Base-by-base conservation (phyloP, 1,140 invertebrate genomes). In the Cydia splendana region DNA sequence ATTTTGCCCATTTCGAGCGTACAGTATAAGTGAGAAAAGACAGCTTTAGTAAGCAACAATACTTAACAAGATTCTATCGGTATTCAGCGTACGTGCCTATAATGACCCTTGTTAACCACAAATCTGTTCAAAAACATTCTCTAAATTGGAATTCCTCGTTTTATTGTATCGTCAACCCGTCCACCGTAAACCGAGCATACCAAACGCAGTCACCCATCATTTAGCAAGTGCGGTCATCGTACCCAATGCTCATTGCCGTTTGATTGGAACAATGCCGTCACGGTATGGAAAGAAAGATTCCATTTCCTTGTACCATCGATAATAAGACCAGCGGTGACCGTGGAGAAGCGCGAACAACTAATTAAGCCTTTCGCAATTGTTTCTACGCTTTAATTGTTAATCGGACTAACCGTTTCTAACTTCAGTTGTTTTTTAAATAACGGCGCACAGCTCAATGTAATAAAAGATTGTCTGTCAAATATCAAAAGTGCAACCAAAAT, bases 241-340 rank as follows among this genome's bases (percentile, higher is more conserved):
- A 85, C 91, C 79, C 84, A 75, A 87, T 91, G 86, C 83, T 88
- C 90, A 88, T 86, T 86, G 86, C 81, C 82, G 79, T 90, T 88
- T 85, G 87, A 92, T 91, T 90, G 87, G 90, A 84, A 90, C 90
- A 90, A 91, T 90, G 81, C 83, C 82, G 87, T 88, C 85, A 91
- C 85, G 89, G 82, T 84, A 79, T 65, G 79, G 81, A 80, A 76
- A 53, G 51, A 53, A 83, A 84, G 80, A 85, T 85, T 87, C 76
- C 80, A 87, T 89, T 88, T 86, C 80, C 83, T 78, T 75, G 71
- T 69, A 82, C 82, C 76, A 76, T 82, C 83, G 76, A 86, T 85
- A 87, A 85, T 83, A 84, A 85, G 75, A 71, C 75, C 75, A 76
- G 81, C 77, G 77, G 77, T 30, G 79, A 85, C 84, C 85, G 81